Evolutionary conservation across 1,140 invertebrate species (phyloP).

Genomic region (Episyrphus balteatus): DNA sequence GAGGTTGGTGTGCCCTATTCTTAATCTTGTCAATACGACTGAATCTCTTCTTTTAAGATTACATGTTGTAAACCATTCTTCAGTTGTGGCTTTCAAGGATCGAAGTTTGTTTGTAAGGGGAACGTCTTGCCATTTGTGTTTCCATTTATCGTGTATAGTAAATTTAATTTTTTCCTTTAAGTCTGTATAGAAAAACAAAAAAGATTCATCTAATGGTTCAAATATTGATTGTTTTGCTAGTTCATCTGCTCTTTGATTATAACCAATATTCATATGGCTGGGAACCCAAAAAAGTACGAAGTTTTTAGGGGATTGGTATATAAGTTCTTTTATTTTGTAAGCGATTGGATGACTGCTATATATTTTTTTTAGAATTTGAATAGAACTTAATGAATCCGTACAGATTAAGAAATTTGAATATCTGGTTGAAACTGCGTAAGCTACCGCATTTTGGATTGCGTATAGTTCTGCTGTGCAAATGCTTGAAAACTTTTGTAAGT

Average conservation of each 20-base stretch:
- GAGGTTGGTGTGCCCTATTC: neutral
- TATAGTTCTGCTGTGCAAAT: neutral
- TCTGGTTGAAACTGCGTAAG: neutral
- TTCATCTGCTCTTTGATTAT: slow-evolving; percentile 4
- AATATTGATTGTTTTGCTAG: slow-evolving; percentile 4
- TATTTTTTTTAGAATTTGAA: neutral
- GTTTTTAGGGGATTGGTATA: neutral
- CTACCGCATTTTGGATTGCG: neutral
- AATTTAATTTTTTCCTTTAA: neutral
- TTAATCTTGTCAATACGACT: neutral
- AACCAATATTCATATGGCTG: neutral
- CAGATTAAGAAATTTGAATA: neutral
- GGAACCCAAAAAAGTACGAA: slow-evolving; percentile 4
- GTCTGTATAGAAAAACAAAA: neutral
- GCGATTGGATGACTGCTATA: neutral
- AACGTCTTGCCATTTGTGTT: neutral
- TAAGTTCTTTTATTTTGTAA: neutral
- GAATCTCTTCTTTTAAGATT: neutral
- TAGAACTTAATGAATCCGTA: neutral
- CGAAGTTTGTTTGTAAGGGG: neutral
- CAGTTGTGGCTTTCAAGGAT: neutral
- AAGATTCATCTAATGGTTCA: neutral
- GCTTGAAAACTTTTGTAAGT: neutral
- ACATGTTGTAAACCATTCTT: neutral
- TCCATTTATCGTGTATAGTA: neutral